Evolutionary conservation across 2,113 vertebrate genomes (phyloP), one percentile per base, ranked within the genome.

Genomic region (Phalacrocorax pelagicus): DNA sequence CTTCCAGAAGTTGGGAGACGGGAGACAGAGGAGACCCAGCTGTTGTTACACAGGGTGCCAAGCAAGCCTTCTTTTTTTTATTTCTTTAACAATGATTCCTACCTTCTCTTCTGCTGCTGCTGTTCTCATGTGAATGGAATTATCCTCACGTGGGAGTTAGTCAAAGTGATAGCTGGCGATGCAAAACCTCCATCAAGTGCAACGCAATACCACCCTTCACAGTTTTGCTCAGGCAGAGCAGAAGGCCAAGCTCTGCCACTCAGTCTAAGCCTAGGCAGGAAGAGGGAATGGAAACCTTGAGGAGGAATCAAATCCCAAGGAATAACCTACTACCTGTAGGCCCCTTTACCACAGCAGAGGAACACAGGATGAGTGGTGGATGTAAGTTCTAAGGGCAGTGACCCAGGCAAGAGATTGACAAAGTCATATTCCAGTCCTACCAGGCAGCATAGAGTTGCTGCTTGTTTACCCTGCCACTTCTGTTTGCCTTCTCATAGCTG

Each of bases 121-220:
- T 61, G 15, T 34, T 84, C 36, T 52, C 36, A 20, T 8, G 4
- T 47, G 17, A 10, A 12, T 32, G 15, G 54, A 69, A 52, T 6
- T 69, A 59, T 23, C 9, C 3, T 32, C 46, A 49, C 9, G 11
- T 30, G 30, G 15, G 52, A 83, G 21, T 13, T 49, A 24, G 11
- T n/a, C 54, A 71, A 12, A 69, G 10, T 6, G 44, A 65, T 3
- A 4, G 12, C 21, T 69, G n/a, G 19, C 6, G 3, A 29, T n/a
- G 34, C 18, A 49, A 90, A 72, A 36, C 44, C 16, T 78, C 36
- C 18, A 40, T 49, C 7, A 12, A 62, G 38, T 9, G 19, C 40
- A 47, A 12, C 0, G 3, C 27, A 73, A 2, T 14, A 12, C 7
- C 49, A 40, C 14, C 9, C 4, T 52, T 54, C 3, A 2, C 23